Evolutionary conservation across 2,888 invertebrate species (phyloP).

Genomic region (Gandaritis pyraliata): DNA sequence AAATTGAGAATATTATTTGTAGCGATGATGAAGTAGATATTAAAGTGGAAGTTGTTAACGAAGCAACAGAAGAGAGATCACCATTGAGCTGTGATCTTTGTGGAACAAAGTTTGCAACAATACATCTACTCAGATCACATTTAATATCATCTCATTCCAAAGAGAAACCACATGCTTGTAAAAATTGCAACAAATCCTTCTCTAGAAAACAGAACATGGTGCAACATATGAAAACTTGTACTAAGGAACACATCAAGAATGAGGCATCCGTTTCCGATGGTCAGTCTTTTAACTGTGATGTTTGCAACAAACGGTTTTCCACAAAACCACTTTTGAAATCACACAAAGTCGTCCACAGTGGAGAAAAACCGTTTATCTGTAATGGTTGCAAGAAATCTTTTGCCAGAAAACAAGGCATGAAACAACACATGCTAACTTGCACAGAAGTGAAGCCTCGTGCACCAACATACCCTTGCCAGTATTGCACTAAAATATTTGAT

Average conservation of each 20-base stretch:
- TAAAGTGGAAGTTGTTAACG: neutral
- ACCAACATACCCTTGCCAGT: conserved; percentile 1
- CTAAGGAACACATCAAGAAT: conserved; percentile 4
- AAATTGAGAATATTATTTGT: conserved; percentile 1
- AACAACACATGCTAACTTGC: conserved; percentile 13
- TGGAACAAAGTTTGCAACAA: conserved; percentile 2
- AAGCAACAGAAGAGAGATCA: neutral
- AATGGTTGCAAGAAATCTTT: conserved; percentile 17
- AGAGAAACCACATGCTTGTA: conserved; percentile 5
- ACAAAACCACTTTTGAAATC: conserved; percentile 9
- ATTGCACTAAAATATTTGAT: conserved; percentile 6
- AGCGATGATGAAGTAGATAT: conserved; percentile 2
- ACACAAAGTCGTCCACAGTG: conserved; percentile 14
- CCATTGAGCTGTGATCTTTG: conserved; percentile 8
- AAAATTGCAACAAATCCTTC: conserved; percentile 11
- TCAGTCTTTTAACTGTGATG: conserved; percentile 7
- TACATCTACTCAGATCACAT: conserved; percentile 11
- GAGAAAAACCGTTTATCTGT: conserved; percentile 12
- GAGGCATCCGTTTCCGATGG: neutral
- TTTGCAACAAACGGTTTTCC: conserved; percentile 14
- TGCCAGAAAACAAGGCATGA: conserved; percentile 21
- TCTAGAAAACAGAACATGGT: conserved; percentile 11
- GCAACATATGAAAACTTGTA: conserved; percentile 11
- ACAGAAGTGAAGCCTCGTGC: neutral
- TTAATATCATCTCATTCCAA: conserved; percentile 12